These are phyloP conservation scores for Acyrthosiphon pisum DNA, from an alignment of 1,140 invertebrate genomes.

Conservation along the genomic window DNA sequence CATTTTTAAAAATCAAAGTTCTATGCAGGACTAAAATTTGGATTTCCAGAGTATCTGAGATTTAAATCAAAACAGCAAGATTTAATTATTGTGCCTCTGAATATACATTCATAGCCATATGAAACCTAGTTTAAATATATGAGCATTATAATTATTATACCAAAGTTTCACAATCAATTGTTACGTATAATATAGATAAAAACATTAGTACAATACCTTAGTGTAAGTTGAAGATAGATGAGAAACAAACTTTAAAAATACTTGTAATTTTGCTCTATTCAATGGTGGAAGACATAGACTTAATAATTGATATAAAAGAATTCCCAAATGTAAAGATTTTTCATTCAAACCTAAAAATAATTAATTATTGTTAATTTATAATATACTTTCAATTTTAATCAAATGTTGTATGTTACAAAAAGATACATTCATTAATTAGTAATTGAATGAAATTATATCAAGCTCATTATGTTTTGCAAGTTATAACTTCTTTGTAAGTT, in stretches of 20 bases:
- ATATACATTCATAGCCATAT: not conserved
- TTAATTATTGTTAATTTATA: not conserved
- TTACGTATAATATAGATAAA: not conserved
- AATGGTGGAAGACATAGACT: constrained; percentile 52
- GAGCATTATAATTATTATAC: not conserved
- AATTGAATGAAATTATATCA: not conserved
- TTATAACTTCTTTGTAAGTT: no score
- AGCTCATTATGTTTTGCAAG: not conserved
- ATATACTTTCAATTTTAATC: not conserved
- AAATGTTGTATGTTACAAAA: not conserved
- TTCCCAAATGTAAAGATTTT: constrained; percentile 43
- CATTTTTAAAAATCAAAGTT: not conserved
- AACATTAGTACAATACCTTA: constrained; percentile 5
- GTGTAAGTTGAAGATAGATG: not conserved
- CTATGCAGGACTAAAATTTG: not conserved
- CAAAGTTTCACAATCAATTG: not conserved
- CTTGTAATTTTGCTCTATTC: constrained; percentile 45
- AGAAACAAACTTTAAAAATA: constrained; percentile 50
- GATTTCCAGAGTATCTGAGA: not conserved
- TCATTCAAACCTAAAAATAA: constrained; percentile 44
- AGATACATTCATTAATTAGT: not conserved
- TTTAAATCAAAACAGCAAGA: not conserved
- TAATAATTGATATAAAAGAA: constrained; percentile 45
- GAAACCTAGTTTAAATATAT: not conserved
- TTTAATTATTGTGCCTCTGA: not conserved